These are phyloP conservation scores for Pseudococcus viburni DNA, from an alignment of 2,888 invertebrate genomes.

Conservation along the genomic window DNA sequence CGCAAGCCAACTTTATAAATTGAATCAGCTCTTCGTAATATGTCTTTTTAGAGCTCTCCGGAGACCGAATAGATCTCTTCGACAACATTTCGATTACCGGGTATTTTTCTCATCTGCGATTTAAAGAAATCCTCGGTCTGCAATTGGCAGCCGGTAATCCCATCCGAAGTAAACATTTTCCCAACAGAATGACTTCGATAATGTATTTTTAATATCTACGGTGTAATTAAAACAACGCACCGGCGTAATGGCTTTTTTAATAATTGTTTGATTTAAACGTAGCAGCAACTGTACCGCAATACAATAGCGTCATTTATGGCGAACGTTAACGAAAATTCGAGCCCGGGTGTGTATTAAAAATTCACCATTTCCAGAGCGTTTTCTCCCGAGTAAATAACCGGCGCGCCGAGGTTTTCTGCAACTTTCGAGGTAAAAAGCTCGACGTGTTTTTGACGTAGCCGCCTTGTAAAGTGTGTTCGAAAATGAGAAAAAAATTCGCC, in stretches of 20 bases:
- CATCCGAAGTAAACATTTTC: not conserved
- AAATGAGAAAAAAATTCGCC: not conserved
- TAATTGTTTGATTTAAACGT: not conserved
- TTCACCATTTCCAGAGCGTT: not conserved
- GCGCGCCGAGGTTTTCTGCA: not conserved
- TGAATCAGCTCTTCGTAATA: not conserved
- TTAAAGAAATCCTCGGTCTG: not conserved
- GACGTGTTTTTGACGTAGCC: not conserved
- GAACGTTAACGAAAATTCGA: not conserved
- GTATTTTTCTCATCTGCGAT: not conserved
- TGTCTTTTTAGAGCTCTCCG: not conserved
- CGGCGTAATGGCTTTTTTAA: slow-evolving; percentile 9
- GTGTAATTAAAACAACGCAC: slow-evolving; percentile 6
- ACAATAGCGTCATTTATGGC: slow-evolving; percentile 6
- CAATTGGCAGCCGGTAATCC: not conserved
- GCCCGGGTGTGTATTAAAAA: not conserved
- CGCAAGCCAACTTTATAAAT: not conserved
- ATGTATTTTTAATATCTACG: slow-evolving; percentile 2
- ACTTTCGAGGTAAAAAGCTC: not conserved
- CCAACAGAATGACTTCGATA: not conserved
- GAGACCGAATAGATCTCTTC: not conserved
- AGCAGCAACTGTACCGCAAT: not conserved
- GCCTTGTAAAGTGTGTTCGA: not conserved
- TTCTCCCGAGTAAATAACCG: not conserved
- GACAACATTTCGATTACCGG: slow-evolving; percentile 36